Evolutionary conservation across 1,140 invertebrate species (phyloP), one percentile per base, ranked within the genome.

Genomic region (Chironomus striatipennis): DNA sequence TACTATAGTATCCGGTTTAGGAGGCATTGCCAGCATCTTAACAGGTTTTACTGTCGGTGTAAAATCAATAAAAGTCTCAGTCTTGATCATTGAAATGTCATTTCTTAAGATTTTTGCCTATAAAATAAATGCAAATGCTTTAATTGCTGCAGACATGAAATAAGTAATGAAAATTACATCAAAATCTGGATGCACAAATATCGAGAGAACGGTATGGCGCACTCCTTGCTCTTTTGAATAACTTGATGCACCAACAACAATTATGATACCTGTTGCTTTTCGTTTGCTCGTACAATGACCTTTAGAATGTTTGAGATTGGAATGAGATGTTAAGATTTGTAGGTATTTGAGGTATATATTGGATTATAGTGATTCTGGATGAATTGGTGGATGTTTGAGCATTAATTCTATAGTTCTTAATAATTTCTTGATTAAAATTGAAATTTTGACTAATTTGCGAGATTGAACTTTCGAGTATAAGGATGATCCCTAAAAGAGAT

Each of bases 31-130:
- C 18, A 10, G 17, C 10, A 70, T 5, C 6, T 17, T 15, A 70
- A 70, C 17, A 18, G 65, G 17, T 70, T 9, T 15, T 1, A 70
- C 17, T 5, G n/a, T 70, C 8, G 18, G n/a, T 70, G 65, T 20
- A 70, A 70, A 70, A 20, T 20, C 20, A 70, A 70, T 70, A 18
- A 18, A 20, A 20, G 65, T 70, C 7, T 70, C 20, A 70, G 65
- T 70, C 18, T 70, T 70, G 4, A 70, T 70, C 65, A 70, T 20
- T 2, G 65, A 70, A 70, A 70, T 70, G 65, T 70, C 65, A 70
- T 70, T 70, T 20, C 18, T 17, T 5, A 70, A 10, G 0, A 18
- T 18, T 20, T 21, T 70, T 70, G 17, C 17, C 65, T 70, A 21
- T 18, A 70, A 67, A 8, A 18, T 67, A 18, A 8, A 20, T 70